Conservation (phyloP, 2,797 vertebrate species). For the Nothura maculosa region DNA sequence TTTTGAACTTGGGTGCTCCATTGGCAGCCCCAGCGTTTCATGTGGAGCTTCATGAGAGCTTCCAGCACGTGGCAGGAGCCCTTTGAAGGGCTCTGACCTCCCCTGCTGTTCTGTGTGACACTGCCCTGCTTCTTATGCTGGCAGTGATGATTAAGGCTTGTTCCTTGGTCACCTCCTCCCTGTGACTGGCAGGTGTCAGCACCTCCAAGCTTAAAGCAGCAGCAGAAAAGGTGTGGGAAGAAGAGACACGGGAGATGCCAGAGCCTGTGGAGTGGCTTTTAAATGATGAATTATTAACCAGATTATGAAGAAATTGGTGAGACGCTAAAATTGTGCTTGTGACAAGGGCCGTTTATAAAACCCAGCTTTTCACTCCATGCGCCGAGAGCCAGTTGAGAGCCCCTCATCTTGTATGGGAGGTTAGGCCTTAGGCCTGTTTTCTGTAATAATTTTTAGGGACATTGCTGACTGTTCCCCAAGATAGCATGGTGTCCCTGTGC, state of each 20-base stretch:
- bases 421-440: neutral
- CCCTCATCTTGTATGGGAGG: fast-evolving
- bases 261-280: neutral
- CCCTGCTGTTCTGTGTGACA: neutral
- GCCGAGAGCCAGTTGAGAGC: neutral
- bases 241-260: neutral
- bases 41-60: no score
- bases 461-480: neutral
- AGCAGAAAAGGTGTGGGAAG: neutral
- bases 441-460: neutral
- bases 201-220: neutral
- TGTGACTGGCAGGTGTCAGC: neutral
- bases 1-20: neutral
- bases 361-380: neutral
- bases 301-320: neutral
- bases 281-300: neutral
- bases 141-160: neutral
- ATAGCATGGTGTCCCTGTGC: neutral
- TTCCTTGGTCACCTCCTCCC: neutral
- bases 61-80: neutral
- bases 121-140: neutral
- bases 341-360: neutral
- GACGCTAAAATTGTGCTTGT: neutral
- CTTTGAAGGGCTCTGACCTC: neutral
- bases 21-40: fast-evolving